phyloP scores from a whole-genome alignment of 1,140 invertebrate genomes.

The Diploscapter pachys region DNA sequence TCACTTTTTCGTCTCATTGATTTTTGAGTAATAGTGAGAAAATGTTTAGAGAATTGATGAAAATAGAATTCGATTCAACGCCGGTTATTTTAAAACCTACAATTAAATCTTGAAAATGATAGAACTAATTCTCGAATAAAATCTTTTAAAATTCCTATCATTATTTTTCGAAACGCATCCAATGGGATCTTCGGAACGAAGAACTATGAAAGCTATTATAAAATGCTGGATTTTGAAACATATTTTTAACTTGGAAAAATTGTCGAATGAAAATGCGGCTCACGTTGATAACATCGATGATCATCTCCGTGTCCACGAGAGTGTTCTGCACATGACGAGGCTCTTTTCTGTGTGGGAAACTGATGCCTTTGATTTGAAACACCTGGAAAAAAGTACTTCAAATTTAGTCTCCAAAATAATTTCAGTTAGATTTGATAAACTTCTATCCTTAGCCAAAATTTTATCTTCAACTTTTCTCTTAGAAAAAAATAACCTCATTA shows the following conservation, averaged over 20 bases:
- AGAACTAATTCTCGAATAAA: too few relatives aligned
- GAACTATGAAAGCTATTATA: too few relatives aligned
- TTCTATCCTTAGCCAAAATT: too few relatives aligned
- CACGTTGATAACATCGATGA: constrained; percentile 73
- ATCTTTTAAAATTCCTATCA: too few relatives aligned
- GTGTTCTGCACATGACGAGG: constrained; percentile 66
- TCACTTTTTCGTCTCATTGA: constrained; percentile 61
- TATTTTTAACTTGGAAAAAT: background rate
- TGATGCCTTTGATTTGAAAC: constrained; percentile 73
- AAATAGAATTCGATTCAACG: background rate
- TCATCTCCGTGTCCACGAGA: constrained; percentile 90
- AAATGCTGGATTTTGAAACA: background rate
- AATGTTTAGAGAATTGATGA: background rate
- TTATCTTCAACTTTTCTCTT: constrained; percentile 59
- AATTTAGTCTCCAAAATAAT: constrained; percentile 66
- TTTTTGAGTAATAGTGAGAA: constrained; percentile 4
- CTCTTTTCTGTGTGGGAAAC: constrained; percentile 76
- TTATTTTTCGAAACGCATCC: too few relatives aligned
- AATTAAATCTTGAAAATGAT: background rate
- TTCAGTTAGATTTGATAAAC: too few relatives aligned
- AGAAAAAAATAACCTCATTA: constrained; percentile 84
- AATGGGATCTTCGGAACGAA: too few relatives aligned
- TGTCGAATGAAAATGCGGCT: constrained; percentile 46
- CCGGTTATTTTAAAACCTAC: background rate
- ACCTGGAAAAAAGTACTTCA: constrained; percentile 70